Percentiles rank a stretch among this genome's conserved stretches.
These are phyloP conservation scores for Danio tinwini DNA, from an alignment of 2,797 vertebrate species.

Conservation along the genomic window DNA sequence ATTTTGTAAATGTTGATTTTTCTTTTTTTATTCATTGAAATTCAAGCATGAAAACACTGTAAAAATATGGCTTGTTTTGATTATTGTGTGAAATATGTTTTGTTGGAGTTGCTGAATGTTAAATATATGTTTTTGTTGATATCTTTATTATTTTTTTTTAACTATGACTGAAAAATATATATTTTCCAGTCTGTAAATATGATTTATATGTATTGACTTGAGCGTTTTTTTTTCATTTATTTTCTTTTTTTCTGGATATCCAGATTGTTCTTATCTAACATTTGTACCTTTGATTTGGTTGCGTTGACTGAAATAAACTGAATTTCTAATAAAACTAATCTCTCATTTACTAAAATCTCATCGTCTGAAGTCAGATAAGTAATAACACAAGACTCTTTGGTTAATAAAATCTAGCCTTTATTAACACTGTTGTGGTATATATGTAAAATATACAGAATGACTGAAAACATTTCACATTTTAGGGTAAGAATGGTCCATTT, in stretches of 20 bases:
- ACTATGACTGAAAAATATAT: not conserved
- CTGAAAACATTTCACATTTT: conserved; percentile 9
- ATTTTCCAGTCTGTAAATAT: conserved; percentile 1
- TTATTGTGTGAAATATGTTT: not conserved
- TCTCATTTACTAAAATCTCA: not conserved
- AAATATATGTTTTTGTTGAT: not conserved
- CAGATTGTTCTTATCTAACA: not conserved
- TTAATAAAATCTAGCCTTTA: conserved; percentile 11
- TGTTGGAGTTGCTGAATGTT: not conserved
- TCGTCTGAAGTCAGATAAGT: not conserved
- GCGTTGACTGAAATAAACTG: not conserved
- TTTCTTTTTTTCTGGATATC: not conserved
- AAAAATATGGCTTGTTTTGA: not conserved
- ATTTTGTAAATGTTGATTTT: not conserved
- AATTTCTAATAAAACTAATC: conserved; percentile 6
- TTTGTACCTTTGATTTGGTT: conserved; percentile 7
- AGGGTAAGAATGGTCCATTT: not conserved
- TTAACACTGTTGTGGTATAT: conserved; percentile 4
- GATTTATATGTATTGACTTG: not conserved
- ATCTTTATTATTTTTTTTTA: not conserved
- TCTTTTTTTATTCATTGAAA: too few relatives aligned
- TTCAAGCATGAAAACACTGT: not conserved
- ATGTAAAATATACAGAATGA: not conserved
- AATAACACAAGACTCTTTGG: not conserved
- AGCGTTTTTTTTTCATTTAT: not conserved